Percentiles rank a stretch among this genome's conserved stretches.
phyloP scores from a whole-genome alignment of 2,113 vertebrate genomes.

The Argyrosomus japonicus region DNA sequence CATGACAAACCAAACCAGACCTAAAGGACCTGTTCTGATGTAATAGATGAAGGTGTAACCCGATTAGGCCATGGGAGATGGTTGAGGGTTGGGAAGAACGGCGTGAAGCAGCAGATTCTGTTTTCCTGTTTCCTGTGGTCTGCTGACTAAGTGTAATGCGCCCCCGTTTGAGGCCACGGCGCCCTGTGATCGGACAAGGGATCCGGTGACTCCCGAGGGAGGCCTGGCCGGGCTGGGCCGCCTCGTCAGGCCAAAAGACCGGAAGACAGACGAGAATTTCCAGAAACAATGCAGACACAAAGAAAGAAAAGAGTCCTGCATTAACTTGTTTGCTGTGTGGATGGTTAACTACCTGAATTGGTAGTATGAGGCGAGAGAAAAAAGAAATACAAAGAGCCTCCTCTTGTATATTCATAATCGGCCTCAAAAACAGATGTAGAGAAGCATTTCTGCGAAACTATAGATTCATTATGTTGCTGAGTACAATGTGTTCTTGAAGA shows the following conservation, averaged over 20 bases:
- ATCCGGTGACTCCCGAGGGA: slow-evolving; percentile 70
- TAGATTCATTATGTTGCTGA: neutral
- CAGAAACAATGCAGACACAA: slow-evolving; percentile 27
- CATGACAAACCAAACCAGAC: slow-evolving; percentile 5
- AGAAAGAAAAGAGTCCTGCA: slow-evolving; percentile 2
- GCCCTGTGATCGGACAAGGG: slow-evolving; percentile 66
- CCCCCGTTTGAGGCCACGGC: slow-evolving; percentile 51
- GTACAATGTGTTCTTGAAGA: slow-evolving; percentile 14
- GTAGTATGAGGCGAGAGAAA: neutral
- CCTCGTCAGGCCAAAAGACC: slow-evolving; percentile 17
- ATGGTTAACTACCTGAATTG: no score
- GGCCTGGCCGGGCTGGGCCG: neutral
- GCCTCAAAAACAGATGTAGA: slow-evolving; percentile 16
- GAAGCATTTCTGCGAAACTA: slow-evolving; percentile 5
- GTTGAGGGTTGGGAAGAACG: slow-evolving; percentile 53
- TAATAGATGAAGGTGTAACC: slow-evolving; percentile 58
- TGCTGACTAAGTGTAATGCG: slow-evolving; percentile 79
- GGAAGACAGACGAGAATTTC: slow-evolving; percentile 28
- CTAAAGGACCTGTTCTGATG: slow-evolving; percentile 46
- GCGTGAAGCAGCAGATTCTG: slow-evolving; percentile 73
- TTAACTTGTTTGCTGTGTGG: neutral
- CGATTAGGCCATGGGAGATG: slow-evolving; percentile 57
- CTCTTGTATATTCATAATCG: no score
- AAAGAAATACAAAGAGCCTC: neutral
- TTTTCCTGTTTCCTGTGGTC: slow-evolving; percentile 76